Evolutionary conservation across 2,113 vertebrate genomes (phyloP).

Genomic region (Gambusia holbrooki): DNA sequence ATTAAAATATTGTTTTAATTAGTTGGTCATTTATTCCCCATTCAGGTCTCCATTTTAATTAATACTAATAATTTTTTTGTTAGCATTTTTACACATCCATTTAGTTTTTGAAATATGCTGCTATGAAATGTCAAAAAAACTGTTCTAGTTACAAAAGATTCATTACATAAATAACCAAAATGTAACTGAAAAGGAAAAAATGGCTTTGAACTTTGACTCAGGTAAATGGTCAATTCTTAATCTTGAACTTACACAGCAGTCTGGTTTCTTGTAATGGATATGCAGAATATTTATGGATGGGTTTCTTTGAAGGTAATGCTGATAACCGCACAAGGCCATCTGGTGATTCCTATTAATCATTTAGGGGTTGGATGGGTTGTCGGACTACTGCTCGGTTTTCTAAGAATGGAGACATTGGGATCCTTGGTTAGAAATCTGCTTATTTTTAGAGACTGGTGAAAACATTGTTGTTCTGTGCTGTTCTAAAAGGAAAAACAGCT

Average conservation of each 20-base stretch:
- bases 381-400: slow-evolving; percentile 51
- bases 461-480: not conserved
- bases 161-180: no score
- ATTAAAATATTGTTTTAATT: not conserved
- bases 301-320: slow-evolving; percentile 47
- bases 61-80: no score
- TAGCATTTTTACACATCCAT: no score
- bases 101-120: no score
- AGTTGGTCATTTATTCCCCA: not conserved
- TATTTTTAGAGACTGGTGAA: slow-evolving; percentile 11
- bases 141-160: no score
- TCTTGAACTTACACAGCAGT: slow-evolving; percentile 6
- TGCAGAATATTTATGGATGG: slow-evolving; percentile 41
- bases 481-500: no score
- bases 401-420: slow-evolving; percentile 33
- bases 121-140: no score
- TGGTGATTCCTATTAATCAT: slow-evolving; percentile 58
- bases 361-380: slow-evolving; percentile 58
- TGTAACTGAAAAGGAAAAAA: no score
- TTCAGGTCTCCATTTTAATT: no score
- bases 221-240: not conserved
- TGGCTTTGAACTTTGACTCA: no score
- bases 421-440: slow-evolving; percentile 27
- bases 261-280: slow-evolving; percentile 15
- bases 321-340: slow-evolving; percentile 47